A percentile compares a stretch with the other conserved stretches of the same genome.
These are phyloP conservation scores for Antennarius maculatus DNA, from an alignment of 2,797 vertebrate species.

Conservation along the genomic window DNA sequence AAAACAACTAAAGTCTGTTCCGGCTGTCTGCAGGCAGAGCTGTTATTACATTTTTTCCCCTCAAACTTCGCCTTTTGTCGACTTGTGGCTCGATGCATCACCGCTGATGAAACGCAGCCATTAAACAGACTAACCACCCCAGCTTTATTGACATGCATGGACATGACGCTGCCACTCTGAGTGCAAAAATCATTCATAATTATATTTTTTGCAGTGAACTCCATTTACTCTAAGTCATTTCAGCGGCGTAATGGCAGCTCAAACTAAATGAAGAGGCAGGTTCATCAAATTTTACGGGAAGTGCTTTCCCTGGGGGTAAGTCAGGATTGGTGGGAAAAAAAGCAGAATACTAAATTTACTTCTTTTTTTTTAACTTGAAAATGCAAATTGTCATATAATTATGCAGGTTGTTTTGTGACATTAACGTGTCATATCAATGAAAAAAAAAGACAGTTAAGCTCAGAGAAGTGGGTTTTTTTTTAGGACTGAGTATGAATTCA, in stretches of 20 bases:
- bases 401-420: constrained; percentile 1
- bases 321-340: constrained; percentile 2
- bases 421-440: not conserved
- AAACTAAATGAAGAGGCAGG: constrained; percentile 43
- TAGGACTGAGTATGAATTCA: not conserved
- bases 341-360: not conserved
- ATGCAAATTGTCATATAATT: constrained; percentile 11
- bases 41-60: constrained; percentile 2
- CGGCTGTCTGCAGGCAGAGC: constrained; percentile 35
- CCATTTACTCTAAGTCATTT: constrained; percentile 56
- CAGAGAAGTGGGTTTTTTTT: not conserved
- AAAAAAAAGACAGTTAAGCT: not conserved
- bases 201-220: constrained; percentile 54
- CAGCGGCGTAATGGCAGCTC: constrained; percentile 42
- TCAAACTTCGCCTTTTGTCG: constrained; percentile 33
- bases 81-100: constrained; percentile 21
- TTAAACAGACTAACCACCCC: constrained; percentile 52
- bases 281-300: constrained; percentile 44
- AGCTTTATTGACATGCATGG: constrained; percentile 61
- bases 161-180: constrained; percentile 48
- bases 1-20: constrained; percentile 27
- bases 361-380: constrained; percentile 12
- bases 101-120: constrained; percentile 46
- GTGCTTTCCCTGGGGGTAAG: constrained; percentile 8
- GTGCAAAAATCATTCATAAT: constrained; percentile 64